These are phyloP conservation scores for Athetis lepigone DNA, from an alignment of 2,888 invertebrate genomes.

Conservation along the genomic window DNA sequence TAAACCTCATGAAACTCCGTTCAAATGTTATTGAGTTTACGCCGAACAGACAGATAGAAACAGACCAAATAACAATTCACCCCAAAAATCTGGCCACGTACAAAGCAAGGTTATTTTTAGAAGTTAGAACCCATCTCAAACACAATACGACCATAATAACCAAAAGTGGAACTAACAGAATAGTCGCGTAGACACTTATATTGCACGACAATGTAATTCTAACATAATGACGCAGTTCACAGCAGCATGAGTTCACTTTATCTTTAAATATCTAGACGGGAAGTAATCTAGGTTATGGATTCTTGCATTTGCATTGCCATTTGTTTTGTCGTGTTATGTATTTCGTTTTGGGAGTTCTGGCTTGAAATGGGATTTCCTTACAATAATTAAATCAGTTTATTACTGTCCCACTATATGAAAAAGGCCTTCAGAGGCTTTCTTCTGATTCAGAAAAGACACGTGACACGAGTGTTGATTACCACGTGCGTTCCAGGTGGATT, in stretches of 20 bases:
- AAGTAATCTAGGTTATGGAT: slow-evolving; percentile 38
- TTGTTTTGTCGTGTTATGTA: slow-evolving; percentile 9
- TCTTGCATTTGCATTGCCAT: slow-evolving; percentile 22
- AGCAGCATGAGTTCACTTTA: slow-evolving; percentile 37
- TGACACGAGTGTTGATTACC: too few species aligned
- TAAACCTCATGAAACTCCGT: too few species aligned
- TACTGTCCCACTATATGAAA: too few species aligned
- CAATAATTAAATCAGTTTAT: too few species aligned
- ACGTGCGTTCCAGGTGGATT: too few species aligned
- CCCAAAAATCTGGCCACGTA: not conserved
- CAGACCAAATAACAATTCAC: too few species aligned
- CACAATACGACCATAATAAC: slow-evolving; percentile 10
- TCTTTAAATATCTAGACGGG: slow-evolving; percentile 34
- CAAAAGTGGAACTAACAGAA: slow-evolving; percentile 10
- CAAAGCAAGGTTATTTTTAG: not conserved
- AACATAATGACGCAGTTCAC: slow-evolving; percentile 32
- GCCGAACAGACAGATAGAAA: too few species aligned
- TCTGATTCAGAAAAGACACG: too few species aligned
- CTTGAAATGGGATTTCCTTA: not conserved
- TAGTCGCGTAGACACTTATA: slow-evolving; percentile 7
- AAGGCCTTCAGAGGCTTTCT: too few species aligned
- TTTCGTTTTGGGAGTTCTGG: slow-evolving; percentile 14
- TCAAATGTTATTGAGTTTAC: too few species aligned
- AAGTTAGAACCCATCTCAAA: not conserved
- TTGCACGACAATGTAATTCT: slow-evolving; percentile 31